Conservation (phyloP, 2,113 vertebrate genomes). For the Rhinogobius similis region DNA sequence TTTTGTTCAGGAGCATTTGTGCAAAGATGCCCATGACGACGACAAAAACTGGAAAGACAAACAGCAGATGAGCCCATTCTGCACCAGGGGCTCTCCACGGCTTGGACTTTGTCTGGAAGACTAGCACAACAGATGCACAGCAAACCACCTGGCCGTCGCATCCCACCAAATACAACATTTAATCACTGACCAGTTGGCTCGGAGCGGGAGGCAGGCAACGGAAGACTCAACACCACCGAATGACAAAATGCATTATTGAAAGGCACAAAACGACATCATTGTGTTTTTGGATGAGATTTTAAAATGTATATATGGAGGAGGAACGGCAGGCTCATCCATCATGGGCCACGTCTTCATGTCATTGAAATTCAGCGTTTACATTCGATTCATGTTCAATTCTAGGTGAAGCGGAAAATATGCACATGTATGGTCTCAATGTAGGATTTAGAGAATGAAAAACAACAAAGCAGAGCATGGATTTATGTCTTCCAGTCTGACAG, state of each 20-base stretch:
- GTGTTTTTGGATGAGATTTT: background rate
- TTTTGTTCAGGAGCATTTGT: background rate
- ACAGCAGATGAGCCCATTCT: slow-evolving; percentile 53
- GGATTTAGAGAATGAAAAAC: background rate
- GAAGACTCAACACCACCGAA: slow-evolving; percentile 60
- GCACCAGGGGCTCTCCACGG: slow-evolving; percentile 42
- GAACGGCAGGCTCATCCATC: slow-evolving; percentile 60
- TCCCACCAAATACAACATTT: slow-evolving; percentile 54
- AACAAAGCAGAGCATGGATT: background rate
- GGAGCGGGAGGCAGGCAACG: slow-evolving; percentile 13
- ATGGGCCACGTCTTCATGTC: slow-evolving; percentile 63
- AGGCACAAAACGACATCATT: background rate
- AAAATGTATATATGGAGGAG: background rate
- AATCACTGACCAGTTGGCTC: slow-evolving; percentile 64
- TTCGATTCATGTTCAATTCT: slow-evolving; percentile 42
- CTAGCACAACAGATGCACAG: slow-evolving; percentile 52
- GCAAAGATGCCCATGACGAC: slow-evolving; percentile 33
- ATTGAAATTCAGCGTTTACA: slow-evolving; percentile 28
- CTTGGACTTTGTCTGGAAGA: slow-evolving; percentile 31
- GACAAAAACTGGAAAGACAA: slow-evolving; percentile 71
- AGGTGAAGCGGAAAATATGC: slow-evolving; percentile 64
- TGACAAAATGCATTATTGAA: slow-evolving; percentile 64
- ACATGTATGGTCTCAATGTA: slow-evolving; percentile 27
- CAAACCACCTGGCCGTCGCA: slow-evolving; percentile 47
- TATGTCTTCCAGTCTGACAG: background rate